These are phyloP conservation scores for Cheilinus undulatus DNA, from an alignment of 2,113 vertebrate species.

Conservation along the genomic window DNA sequence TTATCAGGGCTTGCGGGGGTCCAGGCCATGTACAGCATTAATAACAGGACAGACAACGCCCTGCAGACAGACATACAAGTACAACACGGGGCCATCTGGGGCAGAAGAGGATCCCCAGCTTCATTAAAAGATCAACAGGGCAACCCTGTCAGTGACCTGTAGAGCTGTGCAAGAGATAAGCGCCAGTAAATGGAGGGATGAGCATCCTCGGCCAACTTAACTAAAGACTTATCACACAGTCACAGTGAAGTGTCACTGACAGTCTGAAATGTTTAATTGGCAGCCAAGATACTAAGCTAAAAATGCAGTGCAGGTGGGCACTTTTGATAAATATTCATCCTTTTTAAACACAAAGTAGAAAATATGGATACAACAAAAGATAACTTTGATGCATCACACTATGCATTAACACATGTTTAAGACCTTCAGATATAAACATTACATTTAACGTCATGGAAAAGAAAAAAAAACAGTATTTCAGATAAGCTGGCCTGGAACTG, in stretches of 20 bases:
- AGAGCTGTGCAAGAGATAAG: conserved; percentile 58
- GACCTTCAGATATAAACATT: too few species aligned
- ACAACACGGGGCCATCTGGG: conserved; percentile 72
- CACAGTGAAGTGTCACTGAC: neutral
- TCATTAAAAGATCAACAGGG: conserved; percentile 75
- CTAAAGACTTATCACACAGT: conserved; percentile 23
- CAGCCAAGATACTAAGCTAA: too few species aligned
- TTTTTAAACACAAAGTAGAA: too few species aligned
- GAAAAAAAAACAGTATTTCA: too few species aligned
- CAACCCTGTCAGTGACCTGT: conserved; percentile 47
- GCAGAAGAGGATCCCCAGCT: conserved; percentile 54
- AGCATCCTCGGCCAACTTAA: conserved; percentile 35
- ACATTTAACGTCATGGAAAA: too few species aligned
- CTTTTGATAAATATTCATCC: too few species aligned
- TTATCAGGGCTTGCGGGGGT: conserved; percentile 48
- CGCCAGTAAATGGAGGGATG: conserved; percentile 67
- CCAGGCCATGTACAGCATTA: conserved; percentile 50
- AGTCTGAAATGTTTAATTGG: conserved; percentile 3
- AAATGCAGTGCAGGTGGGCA: too few species aligned
- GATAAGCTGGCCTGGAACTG: too few species aligned
- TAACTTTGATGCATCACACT: too few species aligned
- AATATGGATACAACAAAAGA: too few species aligned
- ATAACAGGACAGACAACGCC: conserved; percentile 32
- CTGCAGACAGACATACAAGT: conserved; percentile 42
- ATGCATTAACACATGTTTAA: too few species aligned